Evolutionary conservation across 2,888 invertebrate species (phyloP).

Genomic region (Opisthograptis luteolata): DNA sequence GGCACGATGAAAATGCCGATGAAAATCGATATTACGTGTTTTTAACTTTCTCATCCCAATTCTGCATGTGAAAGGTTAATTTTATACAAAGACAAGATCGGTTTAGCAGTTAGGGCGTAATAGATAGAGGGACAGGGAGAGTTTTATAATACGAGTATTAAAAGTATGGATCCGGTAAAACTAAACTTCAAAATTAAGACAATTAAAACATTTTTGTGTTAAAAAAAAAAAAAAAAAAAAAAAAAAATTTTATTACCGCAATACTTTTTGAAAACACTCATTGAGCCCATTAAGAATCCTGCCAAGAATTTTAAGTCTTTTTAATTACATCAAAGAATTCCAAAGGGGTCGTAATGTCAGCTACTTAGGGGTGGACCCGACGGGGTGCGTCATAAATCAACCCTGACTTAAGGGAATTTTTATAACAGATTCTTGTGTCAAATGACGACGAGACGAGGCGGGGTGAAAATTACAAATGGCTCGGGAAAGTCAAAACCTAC

Average conservation of each 20-base stretch:
- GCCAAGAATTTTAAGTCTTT: conserved; percentile 36
- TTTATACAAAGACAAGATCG: too few species aligned
- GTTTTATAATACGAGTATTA: too few species aligned
- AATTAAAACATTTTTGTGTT: too few species aligned
- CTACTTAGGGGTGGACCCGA: conserved; percentile 23
- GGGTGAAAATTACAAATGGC: conserved; percentile 25
- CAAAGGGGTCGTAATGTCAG: conserved; percentile 40
- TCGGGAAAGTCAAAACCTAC: neutral
- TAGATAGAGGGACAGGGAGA: too few species aligned
- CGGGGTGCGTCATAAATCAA: conserved; percentile 46
- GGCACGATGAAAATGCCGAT: too few species aligned
- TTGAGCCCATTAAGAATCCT: conserved; percentile 18
- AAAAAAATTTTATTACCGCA: conserved; percentile 18
- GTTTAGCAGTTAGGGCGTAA: too few species aligned
- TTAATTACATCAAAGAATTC: conserved; percentile 57
- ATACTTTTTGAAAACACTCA: conserved; percentile 17
- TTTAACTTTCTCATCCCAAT: too few species aligned
- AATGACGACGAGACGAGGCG: conserved; percentile 28
- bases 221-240: too few species aligned
- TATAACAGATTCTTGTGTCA: conserved; percentile 40
- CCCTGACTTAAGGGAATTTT: conserved; percentile 43
- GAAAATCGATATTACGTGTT: too few species aligned
- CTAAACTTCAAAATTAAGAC: too few species aligned
- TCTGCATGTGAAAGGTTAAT: too few species aligned
- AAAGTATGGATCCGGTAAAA: too few species aligned